Evolutionary conservation across 2,888 invertebrate genomes (phyloP), one percentile per base, ranked within the genome.

Genomic region (Drosophila paramelanica): DNA sequence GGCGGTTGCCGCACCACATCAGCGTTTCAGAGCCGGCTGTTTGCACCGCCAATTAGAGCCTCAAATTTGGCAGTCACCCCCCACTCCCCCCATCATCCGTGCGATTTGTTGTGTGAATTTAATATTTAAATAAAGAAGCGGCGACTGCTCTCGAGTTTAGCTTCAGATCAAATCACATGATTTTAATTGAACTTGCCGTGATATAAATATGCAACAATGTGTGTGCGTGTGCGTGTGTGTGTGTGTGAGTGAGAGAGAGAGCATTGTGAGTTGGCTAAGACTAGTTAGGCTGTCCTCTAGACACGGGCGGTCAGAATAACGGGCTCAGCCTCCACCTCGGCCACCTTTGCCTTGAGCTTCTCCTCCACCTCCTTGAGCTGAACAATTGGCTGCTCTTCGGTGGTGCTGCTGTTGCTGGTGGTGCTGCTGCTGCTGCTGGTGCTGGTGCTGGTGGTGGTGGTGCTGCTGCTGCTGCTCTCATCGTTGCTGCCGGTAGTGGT

Each of bases 241-340:
- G 67, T 23, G 38, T 43, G 38, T 50, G 38, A 38, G 46, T 49
- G 43, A 13, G 20, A 6, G 51, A 33, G 41, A n/a, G 53, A n/a
- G 13, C 17, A 47, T 11, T 57, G 33, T 45, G 66, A 59, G 57
- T 43, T 60, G 56, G 66, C 55, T 81, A 69, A 57, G 61, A 53
- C 79, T 81, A 81, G 56, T 51, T 43, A 41, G 33, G 23, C 47
- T 17, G 36, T 3, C 45, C 49, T 33, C 82, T 89, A 92, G 51
- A 92, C 89, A 39, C 92, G 89, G 7, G 92, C 86, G 27, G 92
- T 91, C 7, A 92, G 81, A 61, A 92, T 92, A 10, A 92, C 77
- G n/a, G 92, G 92, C 25, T 91, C 91, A 25, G 92, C 92, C 77
- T 92, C 92, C 36, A 92, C 91, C 73, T 92, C 92, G 25, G 91